These are phyloP conservation scores for Osmerus mordax DNA, from an alignment of 2,113 vertebrate genomes.

Conservation along the genomic window DNA sequence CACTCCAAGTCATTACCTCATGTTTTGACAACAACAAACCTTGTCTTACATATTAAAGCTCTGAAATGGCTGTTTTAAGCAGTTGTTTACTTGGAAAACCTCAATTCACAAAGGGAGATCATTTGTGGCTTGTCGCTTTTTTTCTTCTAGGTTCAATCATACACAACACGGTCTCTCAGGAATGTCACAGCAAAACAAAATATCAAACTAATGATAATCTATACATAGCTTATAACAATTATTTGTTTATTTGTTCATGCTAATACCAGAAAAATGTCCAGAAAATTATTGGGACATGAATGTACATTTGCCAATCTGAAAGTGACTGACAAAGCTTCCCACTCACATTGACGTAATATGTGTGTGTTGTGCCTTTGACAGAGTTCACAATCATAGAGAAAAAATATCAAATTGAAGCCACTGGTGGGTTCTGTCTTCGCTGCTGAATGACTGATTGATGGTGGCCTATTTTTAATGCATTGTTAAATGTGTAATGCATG, in stretches of 20 bases:
- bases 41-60: conserved; percentile 51
- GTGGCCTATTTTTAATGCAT: conserved; percentile 74
- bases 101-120: conserved; percentile 36
- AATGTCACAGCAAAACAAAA: conserved; percentile 20
- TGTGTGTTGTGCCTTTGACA: conserved; percentile 23
- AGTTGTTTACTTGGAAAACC: conserved; percentile 56
- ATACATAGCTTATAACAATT: conserved; percentile 13
- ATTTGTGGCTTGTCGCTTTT: conserved; percentile 16
- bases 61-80: conserved; percentile 58
- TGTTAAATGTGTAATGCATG: conserved; percentile 75
- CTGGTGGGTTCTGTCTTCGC: conserved; percentile 55
- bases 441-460: conserved; percentile 73
- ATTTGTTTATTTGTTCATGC: conserved; percentile 22
- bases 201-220: neutral
- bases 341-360: conserved; percentile 15
- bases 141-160: conserved; percentile 3
- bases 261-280: neutral
- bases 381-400: conserved; percentile 41
- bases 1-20: conserved; percentile 67
- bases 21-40: conserved; percentile 50
- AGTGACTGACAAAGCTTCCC: conserved; percentile 1
- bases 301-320: conserved; percentile 31
- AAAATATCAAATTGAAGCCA: conserved; percentile 53
- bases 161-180: conserved; percentile 1
- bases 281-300: conserved; percentile 46